Evolutionary conservation across 2,797 vertebrate species (phyloP).

Genomic region (Anableps anableps): DNA sequence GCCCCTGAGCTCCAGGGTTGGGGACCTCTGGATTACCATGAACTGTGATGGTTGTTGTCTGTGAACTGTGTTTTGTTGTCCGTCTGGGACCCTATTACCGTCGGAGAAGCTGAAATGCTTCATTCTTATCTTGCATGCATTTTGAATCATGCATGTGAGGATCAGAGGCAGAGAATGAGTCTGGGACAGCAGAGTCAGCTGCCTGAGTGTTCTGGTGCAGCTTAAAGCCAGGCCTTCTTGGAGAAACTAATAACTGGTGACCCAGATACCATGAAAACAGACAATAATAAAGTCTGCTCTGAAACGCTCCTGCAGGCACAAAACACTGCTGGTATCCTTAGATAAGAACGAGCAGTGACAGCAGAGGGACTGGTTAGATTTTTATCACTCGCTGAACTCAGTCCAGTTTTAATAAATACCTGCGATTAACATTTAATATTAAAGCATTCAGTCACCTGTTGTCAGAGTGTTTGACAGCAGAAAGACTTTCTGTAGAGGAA

Average conservation of each 20-base stretch:
- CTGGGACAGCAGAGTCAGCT: not conserved
- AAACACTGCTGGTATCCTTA: constrained; percentile 38
- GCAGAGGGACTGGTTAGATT: not conserved
- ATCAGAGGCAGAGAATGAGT: constrained; percentile 7
- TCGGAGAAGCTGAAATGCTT: not conserved
- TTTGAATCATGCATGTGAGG: constrained; percentile 1
- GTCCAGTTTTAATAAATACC: not conserved
- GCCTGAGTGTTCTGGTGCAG: constrained; percentile 18
- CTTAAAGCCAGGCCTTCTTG: constrained; percentile 36
- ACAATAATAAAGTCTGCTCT: constrained; percentile 48
- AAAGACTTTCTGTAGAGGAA: constrained; percentile 1
- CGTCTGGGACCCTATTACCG: not conserved
- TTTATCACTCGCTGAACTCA: not conserved
- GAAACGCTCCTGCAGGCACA: constrained; percentile 25
- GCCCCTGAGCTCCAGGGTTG: no score
- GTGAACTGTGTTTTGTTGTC: no score
- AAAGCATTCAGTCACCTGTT: not conserved
- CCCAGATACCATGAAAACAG: constrained; percentile 45
- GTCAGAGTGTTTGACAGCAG: not conserved
- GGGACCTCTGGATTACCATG: no score
- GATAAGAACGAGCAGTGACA: constrained; percentile 31
- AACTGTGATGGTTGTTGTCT: not conserved
- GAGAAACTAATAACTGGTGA: constrained; percentile 46
- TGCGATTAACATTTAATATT: not conserved
- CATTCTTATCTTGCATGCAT: not conserved